phyloP scores from a whole-genome alignment of 2,888 invertebrate species.

The Melolontha melolontha region DNA sequence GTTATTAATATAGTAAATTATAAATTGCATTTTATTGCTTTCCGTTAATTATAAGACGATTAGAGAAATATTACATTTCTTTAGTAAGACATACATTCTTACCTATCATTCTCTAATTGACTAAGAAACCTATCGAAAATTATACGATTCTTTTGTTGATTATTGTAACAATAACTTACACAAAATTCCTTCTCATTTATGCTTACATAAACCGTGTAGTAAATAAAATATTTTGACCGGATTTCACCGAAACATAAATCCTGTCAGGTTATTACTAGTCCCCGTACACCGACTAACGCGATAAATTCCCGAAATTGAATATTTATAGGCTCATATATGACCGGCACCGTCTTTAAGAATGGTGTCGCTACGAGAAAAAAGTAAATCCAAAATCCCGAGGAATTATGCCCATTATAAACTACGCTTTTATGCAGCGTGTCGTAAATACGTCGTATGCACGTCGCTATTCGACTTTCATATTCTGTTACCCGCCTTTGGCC shows the following conservation, averaged over 20 bases:
- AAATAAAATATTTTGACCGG: constrained; percentile 1
- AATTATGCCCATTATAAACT: constrained; percentile 24
- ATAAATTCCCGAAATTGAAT: constrained; percentile 36
- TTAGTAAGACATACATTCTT: too few species aligned
- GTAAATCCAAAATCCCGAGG: constrained; percentile 8
- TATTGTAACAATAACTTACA: too few species aligned
- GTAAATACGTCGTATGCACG: constrained; percentile 10
- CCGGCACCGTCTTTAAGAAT: constrained; percentile 3
- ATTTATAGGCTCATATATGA: constrained; percentile 18
- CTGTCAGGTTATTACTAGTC: background rate
- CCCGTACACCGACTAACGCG: background rate
- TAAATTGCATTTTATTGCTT: too few species aligned
- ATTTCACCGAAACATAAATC: background rate
- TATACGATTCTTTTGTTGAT: too few species aligned
- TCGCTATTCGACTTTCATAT: background rate
- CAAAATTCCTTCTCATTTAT: too few species aligned
- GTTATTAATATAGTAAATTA: too few species aligned
- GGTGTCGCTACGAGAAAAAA: constrained; percentile 1
- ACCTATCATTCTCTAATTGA: too few species aligned
- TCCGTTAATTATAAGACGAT: too few species aligned
- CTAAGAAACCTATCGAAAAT: too few species aligned
- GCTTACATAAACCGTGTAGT: too few species aligned
- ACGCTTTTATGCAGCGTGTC: background rate
- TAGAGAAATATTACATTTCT: too few species aligned
- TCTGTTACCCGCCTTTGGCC: constrained; percentile 10